A percentile compares a stretch with the other conserved stretches of the same genome.
Evolutionary conservation across 1,140 invertebrate genomes (phyloP).

Genomic region (Medauroidea extradentata): DNA sequence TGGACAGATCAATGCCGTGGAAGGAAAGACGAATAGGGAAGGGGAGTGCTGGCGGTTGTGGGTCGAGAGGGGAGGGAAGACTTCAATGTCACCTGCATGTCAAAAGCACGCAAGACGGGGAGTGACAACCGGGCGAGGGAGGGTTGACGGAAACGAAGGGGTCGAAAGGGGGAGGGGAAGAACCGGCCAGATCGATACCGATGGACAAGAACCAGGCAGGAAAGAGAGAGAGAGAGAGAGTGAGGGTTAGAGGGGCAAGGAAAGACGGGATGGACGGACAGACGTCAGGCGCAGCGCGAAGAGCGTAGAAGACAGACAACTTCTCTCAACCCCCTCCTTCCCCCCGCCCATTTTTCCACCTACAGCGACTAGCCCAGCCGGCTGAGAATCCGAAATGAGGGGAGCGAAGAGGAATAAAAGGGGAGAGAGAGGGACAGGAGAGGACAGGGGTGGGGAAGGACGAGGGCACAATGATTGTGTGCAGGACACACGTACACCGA

Average conservation of each 20-base stretch:
- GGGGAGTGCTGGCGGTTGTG: background rate
- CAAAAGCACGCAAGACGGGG: slow-evolving; percentile 5
- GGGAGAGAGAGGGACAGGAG: background rate
- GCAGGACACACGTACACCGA: background rate
- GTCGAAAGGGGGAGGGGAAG: too few species aligned
- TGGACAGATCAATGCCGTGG: slow-evolving; percentile 15
- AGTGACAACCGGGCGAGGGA: too few species aligned
- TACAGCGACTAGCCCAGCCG: background rate
- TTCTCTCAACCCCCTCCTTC: background rate
- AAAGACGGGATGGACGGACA: too few species aligned
- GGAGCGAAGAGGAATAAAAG: background rate
- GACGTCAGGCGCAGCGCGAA: background rate
- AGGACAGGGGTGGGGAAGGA: background rate
- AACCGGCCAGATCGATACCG: too few species aligned
- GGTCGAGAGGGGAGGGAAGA: background rate
- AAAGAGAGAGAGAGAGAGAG: slow-evolving; percentile 1
- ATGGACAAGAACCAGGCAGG: background rate
- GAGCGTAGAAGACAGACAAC: background rate
- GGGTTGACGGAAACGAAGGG: too few species aligned
- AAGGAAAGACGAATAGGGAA: background rate
- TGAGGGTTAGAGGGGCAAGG: background rate
- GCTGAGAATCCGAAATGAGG: background rate
- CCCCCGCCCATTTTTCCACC: background rate
- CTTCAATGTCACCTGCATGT: slow-evolving; percentile 9
- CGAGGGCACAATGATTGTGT: too few species aligned